Evolutionary conservation across 2,888 invertebrate genomes (phyloP), one percentile per base, ranked within the genome.

Genomic region (Watsonalla cultraria): DNA sequence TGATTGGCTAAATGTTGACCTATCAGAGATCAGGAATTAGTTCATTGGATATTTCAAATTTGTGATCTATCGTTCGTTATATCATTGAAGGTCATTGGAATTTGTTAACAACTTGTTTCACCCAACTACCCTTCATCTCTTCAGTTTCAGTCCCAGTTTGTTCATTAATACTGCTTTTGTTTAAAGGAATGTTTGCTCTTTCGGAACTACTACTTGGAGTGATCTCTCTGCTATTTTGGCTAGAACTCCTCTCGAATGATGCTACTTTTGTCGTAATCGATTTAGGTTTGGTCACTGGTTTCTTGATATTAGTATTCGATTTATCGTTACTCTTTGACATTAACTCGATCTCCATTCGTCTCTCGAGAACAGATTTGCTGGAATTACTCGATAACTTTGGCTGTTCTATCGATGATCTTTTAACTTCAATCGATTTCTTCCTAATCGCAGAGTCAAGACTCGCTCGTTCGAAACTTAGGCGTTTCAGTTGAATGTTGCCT

Each of bases 31-130:
- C 46, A 24, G 47, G 9, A 6, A 45, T 11, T 45, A 39, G 35
- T 45, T 39, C 39, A 46, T 46, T 34, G 37, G 39, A 39, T 46
- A 46, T 9, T 46, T 11, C 46, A 46, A 46, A 42, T 50, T 15
- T 24, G 24, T 15, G 24, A 50, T 42, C 15, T 14, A 15, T 39
- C 33, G 6, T 11, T 51, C 33, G 15, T 45, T 45, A n/a, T 14
- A 24, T 34, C 34, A 46, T 48, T 35, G 15, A 37, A 78, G 67
- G 69, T 87, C 74, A 93, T 91, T 95, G 94, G 73, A 95, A 93
- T 87, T 94, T 93, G 64, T 93, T 94, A 11, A 95, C 94, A 69
- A 95, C 94, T 68, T 95, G 93, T 70, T 94, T 94, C 0, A 95
- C 95, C 95, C 95, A 95, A 66, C 91, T 91, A 37, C 93, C 93